Base-by-base conservation (phyloP, 1,140 invertebrate genomes). In the Probaryconus sp. region DNA sequence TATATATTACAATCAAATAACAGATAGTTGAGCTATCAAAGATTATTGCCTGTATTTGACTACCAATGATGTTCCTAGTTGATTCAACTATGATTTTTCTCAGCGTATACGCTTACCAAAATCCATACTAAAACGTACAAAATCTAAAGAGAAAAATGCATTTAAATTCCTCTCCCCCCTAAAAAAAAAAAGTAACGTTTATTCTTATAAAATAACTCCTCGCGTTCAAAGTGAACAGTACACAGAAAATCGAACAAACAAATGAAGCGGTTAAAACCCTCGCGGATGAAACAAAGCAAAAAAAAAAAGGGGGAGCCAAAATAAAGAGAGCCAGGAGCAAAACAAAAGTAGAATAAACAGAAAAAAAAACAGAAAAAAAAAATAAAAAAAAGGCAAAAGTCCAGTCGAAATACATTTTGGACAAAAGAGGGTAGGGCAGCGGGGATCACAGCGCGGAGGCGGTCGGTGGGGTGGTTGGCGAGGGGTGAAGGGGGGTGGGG, bases 221-320 rank as follows among this genome's bases (percentile, higher is more conserved):
- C n/a, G n/a, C n/a, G 35, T 31, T 48, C 45, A 43, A 5, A n/a
- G n/a, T 31, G 9, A 31, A 48, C 43, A 51, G 43, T 42, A 43
- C 51, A n/a, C n/a, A n/a, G n/a, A 50, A 68, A 67, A 56, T 47
- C 50, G 43, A 58, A 43, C 51, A 45, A 58, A 50, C 53, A 68
- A 58, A 68, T 58, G 64, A 68, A 58, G 64, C 53, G 45, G 51
- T 68, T 68, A 43, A 58, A 58, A 68, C 37, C 35, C 26, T 43
- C 31, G 9, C 30, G 11, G 48, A 58, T 58, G 50, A 58, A n/a
- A n/a, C n/a, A n/a, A n/a, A n/a, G n/a, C n/a, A n/a, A n/a, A n/a
- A n/a, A n/a, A n/a, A n/a, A n/a, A n/a, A n/a, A n/a, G n/a, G n/a
- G n/a, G n/a, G n/a, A n/a, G n/a, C n/a, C n/a, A n/a, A n/a, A n/a